Evolutionary conservation across 2,113 vertebrate species (phyloP).

Genomic region (Eulemur rufifrons): DNA sequence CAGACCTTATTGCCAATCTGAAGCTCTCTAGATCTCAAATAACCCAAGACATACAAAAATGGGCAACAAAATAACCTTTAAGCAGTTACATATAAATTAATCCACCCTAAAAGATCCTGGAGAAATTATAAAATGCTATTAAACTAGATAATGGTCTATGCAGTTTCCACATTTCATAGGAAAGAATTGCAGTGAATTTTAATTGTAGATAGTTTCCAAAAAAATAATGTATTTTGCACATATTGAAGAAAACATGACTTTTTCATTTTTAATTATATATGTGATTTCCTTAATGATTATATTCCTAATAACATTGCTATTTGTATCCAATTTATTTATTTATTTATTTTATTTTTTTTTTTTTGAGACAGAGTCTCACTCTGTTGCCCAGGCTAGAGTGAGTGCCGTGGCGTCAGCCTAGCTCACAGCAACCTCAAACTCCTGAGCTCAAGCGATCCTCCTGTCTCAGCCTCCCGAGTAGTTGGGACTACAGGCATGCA

Average conservation of each 20-base stretch:
- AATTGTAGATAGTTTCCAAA: constrained; percentile 46
- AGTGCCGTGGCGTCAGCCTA: too few species aligned
- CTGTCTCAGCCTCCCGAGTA: too few species aligned
- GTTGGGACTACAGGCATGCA: too few species aligned
- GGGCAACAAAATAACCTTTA: constrained; percentile 36
- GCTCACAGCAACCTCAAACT: too few species aligned
- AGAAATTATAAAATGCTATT: constrained; percentile 67
- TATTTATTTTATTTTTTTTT: too few species aligned
- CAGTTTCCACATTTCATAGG: constrained; percentile 47
- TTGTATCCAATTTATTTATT: not conserved
- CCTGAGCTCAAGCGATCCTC: too few species aligned
- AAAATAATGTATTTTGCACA: not conserved
- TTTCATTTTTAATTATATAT: not conserved
- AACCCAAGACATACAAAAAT: constrained; percentile 49
- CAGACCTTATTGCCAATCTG: constrained; percentile 45
- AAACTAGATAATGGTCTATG: constrained; percentile 52
- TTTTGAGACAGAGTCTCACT: too few species aligned
- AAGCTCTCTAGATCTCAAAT: constrained; percentile 55
- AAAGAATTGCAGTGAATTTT: constrained; percentile 57
- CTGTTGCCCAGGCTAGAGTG: too few species aligned
- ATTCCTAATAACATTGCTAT: not conserved
- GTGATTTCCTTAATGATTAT: not conserved
- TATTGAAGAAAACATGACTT: not conserved
- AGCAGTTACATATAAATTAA: constrained; percentile 58
- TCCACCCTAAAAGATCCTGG: constrained; percentile 1